Base-by-base conservation (phyloP, 2,888 invertebrate species). In the Drosophila siamana region DNA sequence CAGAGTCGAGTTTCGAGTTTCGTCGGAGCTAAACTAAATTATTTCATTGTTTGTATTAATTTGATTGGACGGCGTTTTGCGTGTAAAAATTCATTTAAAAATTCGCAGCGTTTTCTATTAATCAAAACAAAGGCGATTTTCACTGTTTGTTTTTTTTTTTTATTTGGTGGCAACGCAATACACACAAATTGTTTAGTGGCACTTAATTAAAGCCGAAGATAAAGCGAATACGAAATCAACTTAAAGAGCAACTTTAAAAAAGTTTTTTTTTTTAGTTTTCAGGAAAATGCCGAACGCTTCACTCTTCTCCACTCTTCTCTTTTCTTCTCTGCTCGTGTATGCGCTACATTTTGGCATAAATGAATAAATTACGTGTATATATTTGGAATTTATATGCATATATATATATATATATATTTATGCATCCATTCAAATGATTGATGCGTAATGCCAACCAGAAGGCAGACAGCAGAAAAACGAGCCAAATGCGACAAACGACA, bases 121-220 rank as follows among this genome's bases (percentile, higher is more conserved):
- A 85, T 85, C 78, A 86, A 75, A 66, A 68, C 68, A 61, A 64
- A 74, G 46, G 41, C 36, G 15, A 30, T 51, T 40, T 54, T 41
- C 19, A n/a, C n/a, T n/a, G n/a, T n/a, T n/a, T n/a, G n/a, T n/a
- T n/a, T n/a, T n/a, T n/a, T 40, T 11, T 47, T 16, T 9, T 8
- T 22, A 11, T 3, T 48, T 16, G 16, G n/a, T 28, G 46, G 11
- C 33, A 47, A 48, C 15, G 24, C 40, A 30, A 46, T 30, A 73
- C 43, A 68, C 46, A 68, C 64, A 62, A 62, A 66, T 67, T 68
- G 61, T 66, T 80, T 80, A 81, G 78, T 71, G 71, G 71, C 85
- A 84, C 82, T 81, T 86, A 79, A 86, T 84, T 84, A 84, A 84
- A 86, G 22, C 46, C 50, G 48, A 66, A 81, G 71, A 84, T 81